Conservation (phyloP, 2,113 vertebrate species). For the Grallaria varia region DNA sequence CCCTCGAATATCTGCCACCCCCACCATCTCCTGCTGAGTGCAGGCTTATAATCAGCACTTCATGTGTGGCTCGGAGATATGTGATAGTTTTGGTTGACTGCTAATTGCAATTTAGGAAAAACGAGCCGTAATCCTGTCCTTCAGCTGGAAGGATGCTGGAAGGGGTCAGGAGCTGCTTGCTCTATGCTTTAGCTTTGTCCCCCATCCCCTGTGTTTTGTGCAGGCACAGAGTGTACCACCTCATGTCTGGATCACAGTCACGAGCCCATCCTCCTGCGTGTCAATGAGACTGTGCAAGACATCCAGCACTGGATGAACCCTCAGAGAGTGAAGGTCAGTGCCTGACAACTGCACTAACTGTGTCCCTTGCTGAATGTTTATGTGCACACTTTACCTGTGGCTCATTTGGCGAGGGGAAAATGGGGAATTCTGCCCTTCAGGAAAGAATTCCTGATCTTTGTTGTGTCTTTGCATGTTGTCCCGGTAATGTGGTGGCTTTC, state of each 20-base stretch:
- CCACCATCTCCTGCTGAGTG: not conserved
- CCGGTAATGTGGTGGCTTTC: not conserved
- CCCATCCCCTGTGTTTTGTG: not conserved
- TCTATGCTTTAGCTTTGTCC: slow-evolving; percentile 26
- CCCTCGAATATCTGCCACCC: not conserved
- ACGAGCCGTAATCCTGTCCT: not conserved
- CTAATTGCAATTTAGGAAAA: slow-evolving; percentile 62
- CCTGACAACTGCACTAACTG: fast-evolving
- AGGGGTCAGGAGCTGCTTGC: not conserved
- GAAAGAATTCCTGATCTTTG: not conserved
- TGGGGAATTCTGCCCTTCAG: not conserved
- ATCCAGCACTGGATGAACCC: slow-evolving; percentile 96
- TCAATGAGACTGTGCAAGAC: slow-evolving; percentile 83
- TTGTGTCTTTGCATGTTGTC: not conserved
- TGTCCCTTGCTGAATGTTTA: not conserved
- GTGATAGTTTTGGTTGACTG: slow-evolving; percentile 36
- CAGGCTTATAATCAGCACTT: slow-evolving; percentile 28
- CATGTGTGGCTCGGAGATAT: not conserved
- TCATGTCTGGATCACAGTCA: slow-evolving; percentile 88
- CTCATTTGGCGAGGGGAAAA: not conserved
- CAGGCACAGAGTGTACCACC: slow-evolving; percentile 90
- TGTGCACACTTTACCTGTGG: not conserved
- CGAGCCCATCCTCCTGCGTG: slow-evolving; percentile 87
- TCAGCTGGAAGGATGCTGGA: not conserved
- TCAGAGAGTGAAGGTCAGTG: slow-evolving; percentile 88